Base-by-base conservation (phyloP, 2,113 vertebrate genomes). In the Fulmarus glacialis region DNA sequence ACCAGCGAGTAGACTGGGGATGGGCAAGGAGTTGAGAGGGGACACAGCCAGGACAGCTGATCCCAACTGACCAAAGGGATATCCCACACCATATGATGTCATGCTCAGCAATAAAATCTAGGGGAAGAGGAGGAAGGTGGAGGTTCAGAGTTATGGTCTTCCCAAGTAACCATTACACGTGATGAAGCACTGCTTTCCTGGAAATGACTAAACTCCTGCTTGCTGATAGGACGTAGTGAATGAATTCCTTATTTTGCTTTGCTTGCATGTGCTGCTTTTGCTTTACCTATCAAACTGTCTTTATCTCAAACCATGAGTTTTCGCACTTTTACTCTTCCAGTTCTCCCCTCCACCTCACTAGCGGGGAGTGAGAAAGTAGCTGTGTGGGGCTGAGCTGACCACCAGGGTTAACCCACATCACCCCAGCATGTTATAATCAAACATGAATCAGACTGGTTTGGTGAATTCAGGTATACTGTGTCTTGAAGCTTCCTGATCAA, bases 311-410 rank as follows among this genome's bases (percentile, higher is more conserved):
- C 3, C 21, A 19, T 0, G 0, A 52, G 12, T 9, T 79, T 89
- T 86, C 30, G 4, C 5, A 34, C 40, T 89, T 88, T 34, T 12
- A 36, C 22, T 12, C 6, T 82, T 73, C 42, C 36, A 22, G 3
- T 78, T 82, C 38, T 48, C 21, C 72, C 27, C 3, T 30, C 9
- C 5, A 14, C 2, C 16, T n/a, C n/a, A 1, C 5, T 4, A 30
- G n/a, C 6, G 5, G 9, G 15, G 24, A 77, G 45, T 15, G 40
- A n/a, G 4, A 1, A 4, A 77, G 7, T 1, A 1, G 36, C 27
- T 70, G 32, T 2, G 13, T 63, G 38, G 15, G 26, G 11, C 19
- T 20, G n/a, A 89, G 5, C 30, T 72, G 15, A 9, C 27, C 43
- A 43, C 21, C 13, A 47, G 34, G 8, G 4, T 67, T 52, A 72